Evolutionary conservation across 2,797 vertebrate genomes (phyloP).

Genomic region (Atherinosoma microstoma): DNA sequence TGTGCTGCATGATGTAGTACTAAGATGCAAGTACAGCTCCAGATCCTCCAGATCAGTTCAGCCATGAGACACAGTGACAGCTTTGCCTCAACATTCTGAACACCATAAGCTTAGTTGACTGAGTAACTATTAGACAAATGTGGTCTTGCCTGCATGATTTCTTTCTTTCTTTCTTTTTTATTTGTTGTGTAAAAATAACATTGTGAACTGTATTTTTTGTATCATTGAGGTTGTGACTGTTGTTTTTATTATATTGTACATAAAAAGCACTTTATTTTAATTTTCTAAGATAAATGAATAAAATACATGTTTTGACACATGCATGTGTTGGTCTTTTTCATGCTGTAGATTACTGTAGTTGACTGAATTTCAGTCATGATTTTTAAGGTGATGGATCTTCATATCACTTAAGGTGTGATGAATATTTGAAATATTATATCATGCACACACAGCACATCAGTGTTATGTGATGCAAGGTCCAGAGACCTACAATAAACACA

Average conservation of each 20-base stretch:
- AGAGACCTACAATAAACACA: background rate
- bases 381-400: background rate
- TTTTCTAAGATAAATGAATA: conserved; percentile 84
- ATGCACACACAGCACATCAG: background rate
- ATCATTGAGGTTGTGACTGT: conserved; percentile 84
- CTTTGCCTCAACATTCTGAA: conserved; percentile 59
- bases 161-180: conserved; percentile 46
- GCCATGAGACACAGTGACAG: conserved; percentile 51
- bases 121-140: conserved; percentile 80
- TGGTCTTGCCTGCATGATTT: conserved; percentile 83
- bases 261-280: conserved; percentile 88
- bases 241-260: conserved; percentile 86
- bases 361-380: background rate
- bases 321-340: conserved; percentile 11
- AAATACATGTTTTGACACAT: conserved; percentile 79
- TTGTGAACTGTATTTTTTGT: conserved; percentile 85
- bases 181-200: conserved; percentile 81
- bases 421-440: background rate
- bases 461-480: background rate
- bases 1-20: conserved; percentile 59
- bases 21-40: conserved; percentile 55
- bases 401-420: background rate
- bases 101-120: conserved; percentile 72
- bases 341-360: background rate
- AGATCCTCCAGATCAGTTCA: conserved; percentile 43